Conservation (phyloP, 2,888 invertebrate species). For the Xylota sylvarum region DNA sequence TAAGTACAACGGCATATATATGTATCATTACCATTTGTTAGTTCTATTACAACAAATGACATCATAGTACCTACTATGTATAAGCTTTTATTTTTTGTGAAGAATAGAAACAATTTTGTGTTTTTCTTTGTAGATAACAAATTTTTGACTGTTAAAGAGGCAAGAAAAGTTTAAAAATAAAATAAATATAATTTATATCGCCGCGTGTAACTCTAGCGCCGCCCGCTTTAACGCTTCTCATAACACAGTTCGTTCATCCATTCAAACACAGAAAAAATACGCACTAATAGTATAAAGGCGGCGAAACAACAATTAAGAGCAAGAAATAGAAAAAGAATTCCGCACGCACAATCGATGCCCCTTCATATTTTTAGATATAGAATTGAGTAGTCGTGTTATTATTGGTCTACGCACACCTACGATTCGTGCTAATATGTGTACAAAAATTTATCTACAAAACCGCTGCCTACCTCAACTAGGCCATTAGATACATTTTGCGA, state of each 20-base stretch:
- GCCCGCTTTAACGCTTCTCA: slow-evolving; percentile 4
- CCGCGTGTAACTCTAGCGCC: slow-evolving; percentile 22
- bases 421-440: slow-evolving; percentile 41
- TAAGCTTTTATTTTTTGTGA: slow-evolving; percentile 13
- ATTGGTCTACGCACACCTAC: slow-evolving; percentile 73
- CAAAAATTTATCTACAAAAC: slow-evolving; percentile 53
- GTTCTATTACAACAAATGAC: slow-evolving; percentile 62
- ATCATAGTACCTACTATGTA: slow-evolving; percentile 14
- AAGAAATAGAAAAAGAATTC: slow-evolving; percentile 26
- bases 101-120: slow-evolving; percentile 2
- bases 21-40: slow-evolving; percentile 7
- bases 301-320: slow-evolving; percentile 15
- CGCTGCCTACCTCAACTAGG: slow-evolving; percentile 77
- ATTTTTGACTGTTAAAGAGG: background rate
- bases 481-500: slow-evolving; percentile 74
- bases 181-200: background rate
- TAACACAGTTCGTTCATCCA: slow-evolving; percentile 28
- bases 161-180: slow-evolving; percentile 13
- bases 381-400: slow-evolving; percentile 62
- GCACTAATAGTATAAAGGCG: slow-evolving; percentile 23
- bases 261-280: slow-evolving; percentile 20
- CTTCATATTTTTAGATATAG: slow-evolving; percentile 75
- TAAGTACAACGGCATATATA: slow-evolving; percentile 28
- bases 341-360: slow-evolving; percentile 73
- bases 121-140: slow-evolving; percentile 13